phyloP scores from a whole-genome alignment of 2,888 invertebrate species.

The Agrochola circellaris region DNA sequence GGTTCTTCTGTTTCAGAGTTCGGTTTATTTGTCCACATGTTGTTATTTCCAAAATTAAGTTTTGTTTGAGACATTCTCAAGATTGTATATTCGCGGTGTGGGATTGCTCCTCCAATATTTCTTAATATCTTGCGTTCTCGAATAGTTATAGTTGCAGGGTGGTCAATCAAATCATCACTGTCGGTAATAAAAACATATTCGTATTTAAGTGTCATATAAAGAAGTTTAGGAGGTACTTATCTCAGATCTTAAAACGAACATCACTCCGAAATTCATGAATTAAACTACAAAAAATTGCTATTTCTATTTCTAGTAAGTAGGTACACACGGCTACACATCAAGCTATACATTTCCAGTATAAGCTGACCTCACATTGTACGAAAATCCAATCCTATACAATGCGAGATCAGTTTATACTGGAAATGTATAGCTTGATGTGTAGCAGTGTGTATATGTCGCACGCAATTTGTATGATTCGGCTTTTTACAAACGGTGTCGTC shows the following conservation, averaged over 20 bases:
- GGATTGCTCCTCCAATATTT: slow-evolving; percentile 1
- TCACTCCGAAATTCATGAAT: neutral
- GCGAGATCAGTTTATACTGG: too few species aligned
- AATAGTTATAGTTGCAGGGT: neutral
- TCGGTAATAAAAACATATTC: slow-evolving; percentile 1
- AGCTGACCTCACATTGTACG: too few species aligned
- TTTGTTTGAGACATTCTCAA: slow-evolving; percentile 57
- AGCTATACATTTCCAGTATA: too few species aligned
- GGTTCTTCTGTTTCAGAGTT: slow-evolving; percentile 43
- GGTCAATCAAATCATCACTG: slow-evolving; percentile 9
- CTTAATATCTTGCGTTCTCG: neutral
- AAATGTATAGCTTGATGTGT: too few species aligned
- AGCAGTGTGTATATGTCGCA: too few species aligned
- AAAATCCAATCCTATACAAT: too few species aligned
- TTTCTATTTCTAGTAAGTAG: neutral
- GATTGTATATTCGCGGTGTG: slow-evolving; percentile 46
- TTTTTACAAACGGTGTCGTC: too few species aligned
- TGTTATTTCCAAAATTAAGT: neutral
- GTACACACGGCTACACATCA: neutral
- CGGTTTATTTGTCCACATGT: slow-evolving; percentile 8
- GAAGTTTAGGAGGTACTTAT: neutral
- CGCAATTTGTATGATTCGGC: too few species aligned
- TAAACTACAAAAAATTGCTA: neutral
- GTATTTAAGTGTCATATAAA: too few species aligned
- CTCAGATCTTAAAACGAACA: neutral